Evolutionary conservation across 1,140 invertebrate genomes (phyloP).

Genomic region (Helicoverpa armigera): DNA sequence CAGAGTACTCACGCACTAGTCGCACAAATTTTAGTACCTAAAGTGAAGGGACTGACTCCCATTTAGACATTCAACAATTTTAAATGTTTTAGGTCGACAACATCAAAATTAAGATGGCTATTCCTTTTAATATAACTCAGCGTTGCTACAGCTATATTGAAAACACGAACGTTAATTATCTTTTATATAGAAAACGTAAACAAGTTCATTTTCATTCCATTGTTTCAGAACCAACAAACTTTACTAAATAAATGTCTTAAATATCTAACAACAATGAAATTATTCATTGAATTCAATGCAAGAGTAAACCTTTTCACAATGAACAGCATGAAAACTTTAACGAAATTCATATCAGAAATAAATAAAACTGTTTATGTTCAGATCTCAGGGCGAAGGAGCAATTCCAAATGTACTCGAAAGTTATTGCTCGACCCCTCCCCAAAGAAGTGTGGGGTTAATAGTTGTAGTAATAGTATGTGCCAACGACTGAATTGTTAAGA

Average conservation of each 20-base stretch:
- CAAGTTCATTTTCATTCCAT: conserved; percentile 36
- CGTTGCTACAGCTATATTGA: background rate
- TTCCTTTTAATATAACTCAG: too few relatives aligned
- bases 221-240: conserved; percentile 29
- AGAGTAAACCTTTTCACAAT: conserved; percentile 28
- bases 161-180: conserved; percentile 26
- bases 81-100: background rate
- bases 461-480: background rate
- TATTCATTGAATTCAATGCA: conserved; percentile 35
- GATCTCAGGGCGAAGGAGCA: conserved; percentile 3
- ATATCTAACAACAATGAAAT: conserved; percentile 37
- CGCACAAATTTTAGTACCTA: conserved; percentile 5
- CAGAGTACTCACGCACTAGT: background rate
- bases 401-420: conserved; percentile 24
- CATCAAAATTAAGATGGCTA: too few relatives aligned
- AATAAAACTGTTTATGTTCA: conserved; percentile 28
- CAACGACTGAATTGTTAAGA: conserved; percentile 8
- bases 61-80: conserved; percentile 2
- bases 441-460: conserved; percentile 15
- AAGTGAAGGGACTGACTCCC: conserved; percentile 2
- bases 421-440: conserved; percentile 2
- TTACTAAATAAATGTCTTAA: conserved; percentile 15
- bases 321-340: conserved; percentile 2
- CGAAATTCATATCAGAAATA: conserved; percentile 30
- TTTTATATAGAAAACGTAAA: conserved; percentile 20